Conservation (phyloP, 2,888 invertebrate species). For the Drosophila neonasuta region DNA sequence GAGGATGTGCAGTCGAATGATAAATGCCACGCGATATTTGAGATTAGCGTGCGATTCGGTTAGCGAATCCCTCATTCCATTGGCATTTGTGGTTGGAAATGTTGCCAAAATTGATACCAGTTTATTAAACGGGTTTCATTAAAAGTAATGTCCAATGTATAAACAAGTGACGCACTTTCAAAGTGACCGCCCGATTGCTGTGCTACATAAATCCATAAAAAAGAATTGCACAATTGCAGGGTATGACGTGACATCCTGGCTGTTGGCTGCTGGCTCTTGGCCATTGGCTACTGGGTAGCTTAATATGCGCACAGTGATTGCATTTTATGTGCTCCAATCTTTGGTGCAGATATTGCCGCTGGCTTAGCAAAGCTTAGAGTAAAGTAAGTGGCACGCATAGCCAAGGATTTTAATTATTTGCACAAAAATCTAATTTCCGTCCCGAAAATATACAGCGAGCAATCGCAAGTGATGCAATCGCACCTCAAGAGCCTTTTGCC, state of each 20-base stretch:
- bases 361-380: constrained; percentile 20
- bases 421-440: constrained; percentile 72
- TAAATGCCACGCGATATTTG: constrained; percentile 31
- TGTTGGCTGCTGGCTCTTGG: constrained; percentile 1
- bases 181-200: constrained; percentile 25
- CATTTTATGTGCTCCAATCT: constrained; percentile 57
- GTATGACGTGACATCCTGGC: constrained; percentile 70
- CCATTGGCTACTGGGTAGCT: constrained; percentile 40
- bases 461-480: constrained; percentile 18
- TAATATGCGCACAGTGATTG: constrained; percentile 66
- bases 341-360: constrained; percentile 31
- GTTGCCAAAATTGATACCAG: constrained; percentile 56
- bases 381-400: constrained; percentile 57
- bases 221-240: constrained; percentile 61
- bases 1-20: constrained; percentile 65
- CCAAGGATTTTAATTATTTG: constrained; percentile 73
- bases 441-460: constrained; percentile 37
- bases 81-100: constrained; percentile 15
- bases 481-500: constrained; percentile 31
- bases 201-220: constrained; percentile 18
- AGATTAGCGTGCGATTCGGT: neutral
- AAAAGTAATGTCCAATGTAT: constrained; percentile 28
- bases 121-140: constrained; percentile 57
- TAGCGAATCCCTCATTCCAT: constrained; percentile 1
- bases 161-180: constrained; percentile 57